phyloP scores from a whole-genome alignment of 1,140 invertebrate genomes.

The Bombus consobrinus region DNA sequence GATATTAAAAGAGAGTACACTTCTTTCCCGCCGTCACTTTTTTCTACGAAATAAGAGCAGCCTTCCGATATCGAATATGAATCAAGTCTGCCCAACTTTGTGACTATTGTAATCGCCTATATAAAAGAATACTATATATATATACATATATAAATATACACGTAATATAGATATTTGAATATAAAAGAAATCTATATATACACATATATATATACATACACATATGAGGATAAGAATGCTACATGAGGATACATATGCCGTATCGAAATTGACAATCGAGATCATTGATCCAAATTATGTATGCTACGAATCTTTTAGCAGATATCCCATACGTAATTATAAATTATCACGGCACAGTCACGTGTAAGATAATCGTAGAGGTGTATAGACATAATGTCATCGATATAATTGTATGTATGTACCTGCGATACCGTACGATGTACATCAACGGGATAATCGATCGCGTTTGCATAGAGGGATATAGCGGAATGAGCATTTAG shows the following conservation, averaged over 20 bases:
- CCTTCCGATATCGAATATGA: constrained; percentile 35
- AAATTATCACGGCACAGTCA: constrained; percentile 36
- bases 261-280: constrained; percentile 74
- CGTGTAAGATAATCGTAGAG: constrained; percentile 49
- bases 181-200: constrained; percentile 37
- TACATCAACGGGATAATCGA: constrained; percentile 33
- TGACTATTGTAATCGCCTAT: constrained; percentile 45
- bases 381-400: constrained; percentile 34
- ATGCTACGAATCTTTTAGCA: constrained; percentile 48
- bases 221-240: constrained; percentile 14
- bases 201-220: constrained; percentile 37
- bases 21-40: not conserved
- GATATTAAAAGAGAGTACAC: not conserved
- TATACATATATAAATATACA: constrained; percentile 29
- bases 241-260: constrained; percentile 21
- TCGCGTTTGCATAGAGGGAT: not conserved
- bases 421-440: constrained; percentile 35
- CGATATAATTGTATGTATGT: constrained; percentile 51
- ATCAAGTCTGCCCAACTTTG: constrained; percentile 42
- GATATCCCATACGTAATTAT: constrained; percentile 53
- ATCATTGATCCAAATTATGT: constrained; percentile 59
- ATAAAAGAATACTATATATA: constrained; percentile 39
- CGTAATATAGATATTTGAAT: constrained; percentile 36
- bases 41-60: constrained; percentile 45
- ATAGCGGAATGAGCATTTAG: not conserved